Percentiles rank a stretch among this genome's conserved stretches.
Conservation (phyloP, 1,140 invertebrate genomes). For the Acromyrmex echinatior region DNA sequence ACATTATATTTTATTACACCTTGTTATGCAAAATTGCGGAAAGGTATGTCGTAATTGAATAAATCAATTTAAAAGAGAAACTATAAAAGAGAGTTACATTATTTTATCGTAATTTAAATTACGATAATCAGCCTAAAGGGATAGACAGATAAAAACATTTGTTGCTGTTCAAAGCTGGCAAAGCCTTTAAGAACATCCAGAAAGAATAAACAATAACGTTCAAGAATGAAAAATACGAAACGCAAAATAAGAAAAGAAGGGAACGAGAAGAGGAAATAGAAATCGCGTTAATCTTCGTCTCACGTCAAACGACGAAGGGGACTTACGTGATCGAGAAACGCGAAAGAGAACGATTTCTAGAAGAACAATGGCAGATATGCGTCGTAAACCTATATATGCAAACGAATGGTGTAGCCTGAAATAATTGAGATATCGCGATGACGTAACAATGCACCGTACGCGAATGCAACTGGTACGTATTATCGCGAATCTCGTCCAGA, state of each 20-base stretch:
- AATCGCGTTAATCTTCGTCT: neutral
- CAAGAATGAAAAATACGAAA: too few relatives aligned
- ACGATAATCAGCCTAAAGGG: neutral
- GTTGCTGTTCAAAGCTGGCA: too few relatives aligned
- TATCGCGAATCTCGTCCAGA: slow-evolving; percentile 68
- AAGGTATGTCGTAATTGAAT: neutral
- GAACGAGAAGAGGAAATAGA: neutral
- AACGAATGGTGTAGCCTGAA: slow-evolving; percentile 48
- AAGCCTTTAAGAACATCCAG: too few relatives aligned
- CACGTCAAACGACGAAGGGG: neutral
- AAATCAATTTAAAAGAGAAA: neutral
- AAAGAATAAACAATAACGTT: too few relatives aligned
- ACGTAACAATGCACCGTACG: slow-evolving; percentile 71
- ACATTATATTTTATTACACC: neutral
- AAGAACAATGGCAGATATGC: slow-evolving; percentile 24
- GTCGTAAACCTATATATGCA: slow-evolving; percentile 39
- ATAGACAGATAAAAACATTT: neutral
- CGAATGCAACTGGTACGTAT: slow-evolving; percentile 68
- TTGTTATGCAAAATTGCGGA: neutral
- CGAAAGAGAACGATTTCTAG: slow-evolving; percentile 13
- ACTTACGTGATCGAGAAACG: neutral
- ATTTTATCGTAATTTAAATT: neutral
- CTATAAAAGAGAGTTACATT: neutral
- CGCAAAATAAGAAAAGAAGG: too few relatives aligned
- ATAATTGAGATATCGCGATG: slow-evolving; percentile 75